These are phyloP conservation scores for Parazoanthus darwini DNA, from an alignment of 92 coral and sea anemone genomes.

Conservation along the genomic window DNA sequence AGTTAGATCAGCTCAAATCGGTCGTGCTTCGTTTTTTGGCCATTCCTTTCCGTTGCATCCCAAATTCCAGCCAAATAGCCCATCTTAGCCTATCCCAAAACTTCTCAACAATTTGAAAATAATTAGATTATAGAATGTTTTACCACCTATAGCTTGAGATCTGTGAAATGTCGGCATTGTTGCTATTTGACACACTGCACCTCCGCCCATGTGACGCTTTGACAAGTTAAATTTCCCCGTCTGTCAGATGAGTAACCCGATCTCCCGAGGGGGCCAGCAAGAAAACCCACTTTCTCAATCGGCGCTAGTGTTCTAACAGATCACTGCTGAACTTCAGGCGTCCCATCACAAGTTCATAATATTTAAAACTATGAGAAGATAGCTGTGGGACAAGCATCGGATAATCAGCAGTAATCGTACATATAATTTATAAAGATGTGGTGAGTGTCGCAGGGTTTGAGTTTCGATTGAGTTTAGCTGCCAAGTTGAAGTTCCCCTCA, in stretches of 20 bases:
- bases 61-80: slow-evolving; percentile 16
- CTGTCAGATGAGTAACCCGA: slow-evolving; percentile 69
- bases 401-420: slow-evolving; percentile 11
- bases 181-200: slow-evolving; percentile 22
- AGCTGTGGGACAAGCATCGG: slow-evolving; percentile 5
- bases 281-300: slow-evolving; percentile 76
- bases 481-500: slow-evolving; percentile 18
- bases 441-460: slow-evolving; percentile 10
- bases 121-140: slow-evolving; percentile 35
- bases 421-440: slow-evolving; percentile 36
- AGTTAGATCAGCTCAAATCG: not conserved
- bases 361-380: slow-evolving; percentile 43
- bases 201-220: slow-evolving; percentile 38
- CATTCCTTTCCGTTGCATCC: slow-evolving; percentile 24
- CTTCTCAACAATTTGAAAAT: slow-evolving; percentile 17
- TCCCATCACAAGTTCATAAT: slow-evolving; percentile 33
- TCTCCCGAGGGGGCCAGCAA: slow-evolving; percentile 65
- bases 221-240: slow-evolving; percentile 54
- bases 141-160: slow-evolving; percentile 46
- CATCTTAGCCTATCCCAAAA: slow-evolving; percentile 23
- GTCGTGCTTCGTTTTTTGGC: not conserved
- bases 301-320: slow-evolving; percentile 61
- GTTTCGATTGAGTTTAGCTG: not conserved
- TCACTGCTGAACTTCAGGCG: slow-evolving; percentile 69
- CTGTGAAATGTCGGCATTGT: slow-evolving; percentile 45